phyloP scores from a whole-genome alignment of 2,113 vertebrate genomes.

The Fregetta grallaria region DNA sequence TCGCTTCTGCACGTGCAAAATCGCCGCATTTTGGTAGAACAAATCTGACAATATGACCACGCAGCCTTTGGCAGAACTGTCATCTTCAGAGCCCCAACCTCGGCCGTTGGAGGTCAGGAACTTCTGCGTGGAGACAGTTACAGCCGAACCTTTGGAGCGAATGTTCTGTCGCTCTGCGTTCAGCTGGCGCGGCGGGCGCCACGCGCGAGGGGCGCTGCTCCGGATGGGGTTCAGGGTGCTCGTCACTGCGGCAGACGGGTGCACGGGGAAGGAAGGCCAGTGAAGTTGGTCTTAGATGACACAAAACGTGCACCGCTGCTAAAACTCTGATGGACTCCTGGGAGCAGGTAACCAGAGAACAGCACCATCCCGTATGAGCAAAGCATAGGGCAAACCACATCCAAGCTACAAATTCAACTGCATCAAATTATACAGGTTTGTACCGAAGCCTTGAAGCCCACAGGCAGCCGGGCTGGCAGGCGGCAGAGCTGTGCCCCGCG shows the following conservation, averaged over 20 bases:
- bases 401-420: background rate
- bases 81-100: background rate
- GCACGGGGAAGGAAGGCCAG: background rate
- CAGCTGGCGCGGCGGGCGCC: background rate
- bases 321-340: background rate
- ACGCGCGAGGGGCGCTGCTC: background rate
- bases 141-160: background rate
- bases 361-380: accelerated
- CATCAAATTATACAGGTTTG: background rate
- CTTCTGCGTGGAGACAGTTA: accelerated
- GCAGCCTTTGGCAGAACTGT: accelerated
- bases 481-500: background rate
- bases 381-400: background rate
- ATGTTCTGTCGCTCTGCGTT: background rate
- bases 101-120: accelerated
- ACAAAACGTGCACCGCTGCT: background rate
- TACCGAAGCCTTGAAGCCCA: accelerated
- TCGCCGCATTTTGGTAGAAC: accelerated
- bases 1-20: accelerated
- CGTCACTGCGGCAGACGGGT: accelerated
- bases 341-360: background rate
- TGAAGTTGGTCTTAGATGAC: background rate
- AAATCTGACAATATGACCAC: background rate
- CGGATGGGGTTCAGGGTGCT: background rate
- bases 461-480: background rate